Conservation (phyloP, 2,113 vertebrate genomes). For the Prunella himalayana region DNA sequence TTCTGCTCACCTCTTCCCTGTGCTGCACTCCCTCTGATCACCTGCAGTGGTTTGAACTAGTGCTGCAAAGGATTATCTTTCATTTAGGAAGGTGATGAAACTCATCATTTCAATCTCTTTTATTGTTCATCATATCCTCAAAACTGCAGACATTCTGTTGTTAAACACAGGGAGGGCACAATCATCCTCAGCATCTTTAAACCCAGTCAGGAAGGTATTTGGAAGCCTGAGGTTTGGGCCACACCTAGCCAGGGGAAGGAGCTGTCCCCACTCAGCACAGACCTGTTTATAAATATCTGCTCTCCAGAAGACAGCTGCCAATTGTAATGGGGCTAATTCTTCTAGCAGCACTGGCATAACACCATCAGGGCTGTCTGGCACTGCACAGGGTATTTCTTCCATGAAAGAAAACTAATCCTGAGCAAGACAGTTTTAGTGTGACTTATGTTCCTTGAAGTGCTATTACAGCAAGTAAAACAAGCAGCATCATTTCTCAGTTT, state of each 20-base stretch:
- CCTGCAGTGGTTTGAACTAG: not conserved
- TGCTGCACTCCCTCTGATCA: not conserved
- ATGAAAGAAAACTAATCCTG: constrained; percentile 8
- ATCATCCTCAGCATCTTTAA: not conserved
- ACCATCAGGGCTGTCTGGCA: constrained; percentile 32
- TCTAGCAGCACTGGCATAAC: not conserved
- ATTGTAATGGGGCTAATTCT: constrained; percentile 27
- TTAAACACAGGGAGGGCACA: fast-evolving
- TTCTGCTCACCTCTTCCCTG: not conserved
- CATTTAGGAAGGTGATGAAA: not conserved
- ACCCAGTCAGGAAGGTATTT: not conserved
- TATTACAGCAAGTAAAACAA: constrained; percentile 48
- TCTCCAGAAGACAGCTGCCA: constrained; percentile 6
- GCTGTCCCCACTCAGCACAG: not conserved
- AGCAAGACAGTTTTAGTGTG: constrained; percentile 4
- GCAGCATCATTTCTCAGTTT: constrained; percentile 31
- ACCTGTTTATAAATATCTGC: not conserved
- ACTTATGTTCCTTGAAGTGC: constrained; percentile 44
- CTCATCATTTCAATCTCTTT: not conserved
- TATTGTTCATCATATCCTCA: not conserved
- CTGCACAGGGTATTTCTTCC: not conserved
- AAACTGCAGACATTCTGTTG: not conserved
- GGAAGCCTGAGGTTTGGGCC: not conserved
- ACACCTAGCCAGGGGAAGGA: not conserved
- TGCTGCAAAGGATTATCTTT: not conserved